Evolutionary conservation across 2,113 vertebrate genomes (phyloP).

Genomic region (Pardalotus punctatus): DNA sequence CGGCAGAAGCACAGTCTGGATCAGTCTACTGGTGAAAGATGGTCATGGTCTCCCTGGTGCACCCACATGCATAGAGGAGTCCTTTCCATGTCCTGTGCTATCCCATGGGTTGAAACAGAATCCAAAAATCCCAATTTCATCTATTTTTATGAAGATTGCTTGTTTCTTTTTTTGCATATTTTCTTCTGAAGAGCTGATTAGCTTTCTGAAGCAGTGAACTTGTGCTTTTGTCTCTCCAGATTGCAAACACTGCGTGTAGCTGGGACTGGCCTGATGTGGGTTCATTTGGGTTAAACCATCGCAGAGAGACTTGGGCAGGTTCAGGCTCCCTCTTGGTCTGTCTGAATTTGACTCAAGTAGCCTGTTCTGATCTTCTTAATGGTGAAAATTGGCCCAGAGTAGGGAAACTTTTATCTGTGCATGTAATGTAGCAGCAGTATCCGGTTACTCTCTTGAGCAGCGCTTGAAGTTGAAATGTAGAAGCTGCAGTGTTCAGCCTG

Average conservation of each 20-base stretch:
- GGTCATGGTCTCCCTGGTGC: background rate
- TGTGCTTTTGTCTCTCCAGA: background rate
- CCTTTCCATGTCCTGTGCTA: background rate
- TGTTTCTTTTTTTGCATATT: background rate
- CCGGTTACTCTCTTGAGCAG: background rate
- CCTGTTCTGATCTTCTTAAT: background rate
- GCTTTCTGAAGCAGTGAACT: background rate
- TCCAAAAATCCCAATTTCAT: background rate
- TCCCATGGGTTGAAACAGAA: background rate
- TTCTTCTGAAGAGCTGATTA: background rate
- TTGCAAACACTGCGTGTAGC: background rate
- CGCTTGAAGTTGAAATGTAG: background rate
- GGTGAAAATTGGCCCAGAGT: background rate
- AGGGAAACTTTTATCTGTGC: background rate
- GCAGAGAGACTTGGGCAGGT: background rate
- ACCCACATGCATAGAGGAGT: background rate
- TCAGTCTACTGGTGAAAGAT: background rate
- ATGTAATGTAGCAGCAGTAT: background rate
- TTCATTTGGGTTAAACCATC: background rate
- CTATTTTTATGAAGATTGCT: background rate
- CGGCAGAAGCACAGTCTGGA: background rate
- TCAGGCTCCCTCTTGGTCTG: background rate
- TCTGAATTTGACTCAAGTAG: background rate
- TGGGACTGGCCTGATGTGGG: background rate
- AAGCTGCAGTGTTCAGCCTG: background rate